Evolutionary conservation across 2,888 invertebrate species (phyloP).

Genomic region (Eremobia ochroleuca): DNA sequence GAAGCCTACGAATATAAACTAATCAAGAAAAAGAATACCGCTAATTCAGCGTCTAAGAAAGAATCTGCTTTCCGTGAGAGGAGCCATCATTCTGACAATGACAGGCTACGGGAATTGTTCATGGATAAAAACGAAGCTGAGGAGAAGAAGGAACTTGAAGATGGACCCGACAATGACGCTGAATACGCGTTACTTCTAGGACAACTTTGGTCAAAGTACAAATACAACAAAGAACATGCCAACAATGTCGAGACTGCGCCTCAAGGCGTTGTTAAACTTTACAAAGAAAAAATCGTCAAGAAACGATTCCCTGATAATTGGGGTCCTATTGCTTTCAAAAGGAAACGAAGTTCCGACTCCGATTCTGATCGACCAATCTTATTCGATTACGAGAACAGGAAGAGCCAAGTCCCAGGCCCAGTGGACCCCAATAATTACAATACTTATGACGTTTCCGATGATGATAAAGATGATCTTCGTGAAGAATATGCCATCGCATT

Average conservation of each 20-base stretch:
- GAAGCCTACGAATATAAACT: constrained; percentile 91
- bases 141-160: constrained; percentile 77
- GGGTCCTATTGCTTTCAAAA: constrained; percentile 90
- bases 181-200: constrained; percentile 90
- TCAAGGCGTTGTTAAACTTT: constrained; percentile 87
- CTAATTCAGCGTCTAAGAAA: constrained; percentile 72
- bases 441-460: constrained; percentile 81
- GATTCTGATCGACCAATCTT: constrained; percentile 75
- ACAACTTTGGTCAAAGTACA: constrained; percentile 91
- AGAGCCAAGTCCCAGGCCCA: constrained; percentile 68
- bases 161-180: constrained; percentile 84
- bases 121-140: constrained; percentile 81
- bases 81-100: constrained; percentile 84
- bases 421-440: constrained; percentile 82
- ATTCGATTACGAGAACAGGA: constrained; percentile 80
- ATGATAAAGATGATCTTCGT: constrained; percentile 85
- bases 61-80: constrained; percentile 88
- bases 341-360: constrained; percentile 86
- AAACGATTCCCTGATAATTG: constrained; percentile 87
- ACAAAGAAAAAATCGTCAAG: constrained; percentile 87
- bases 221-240: constrained; percentile 83
- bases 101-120: constrained; percentile 84
- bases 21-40: constrained; percentile 88
- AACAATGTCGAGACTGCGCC: constrained; percentile 80
- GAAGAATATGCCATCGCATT: constrained; percentile 89